phyloP scores from a whole-genome alignment of 2,888 invertebrate species.

The Coenonympha arcania region DNA sequence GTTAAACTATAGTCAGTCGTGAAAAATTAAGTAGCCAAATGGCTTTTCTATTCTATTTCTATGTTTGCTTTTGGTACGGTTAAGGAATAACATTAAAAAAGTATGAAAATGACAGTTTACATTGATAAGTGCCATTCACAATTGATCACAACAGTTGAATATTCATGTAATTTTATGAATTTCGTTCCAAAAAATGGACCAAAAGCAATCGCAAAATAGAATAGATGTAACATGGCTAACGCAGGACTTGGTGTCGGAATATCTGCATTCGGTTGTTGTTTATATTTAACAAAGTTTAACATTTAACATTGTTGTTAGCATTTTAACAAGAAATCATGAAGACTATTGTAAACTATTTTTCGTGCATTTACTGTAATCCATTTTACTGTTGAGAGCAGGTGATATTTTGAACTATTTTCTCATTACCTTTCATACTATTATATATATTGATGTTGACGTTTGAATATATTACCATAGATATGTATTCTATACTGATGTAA shows the following conservation, averaged over 20 bases:
- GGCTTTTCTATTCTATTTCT: no score
- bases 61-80: no score
- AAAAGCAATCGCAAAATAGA: no score
- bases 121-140: no score
- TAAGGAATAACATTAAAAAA: no score
- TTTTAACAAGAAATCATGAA: slow-evolving; percentile 47
- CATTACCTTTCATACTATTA: slow-evolving; percentile 33
- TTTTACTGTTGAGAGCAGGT: slow-evolving; percentile 67
- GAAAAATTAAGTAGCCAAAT: no score
- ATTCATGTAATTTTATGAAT: no score
- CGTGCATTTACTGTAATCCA: slow-evolving; percentile 73
- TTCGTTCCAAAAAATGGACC: no score
- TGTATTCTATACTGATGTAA: slow-evolving; percentile 33
- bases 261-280: slow-evolving; percentile 51
- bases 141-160: no score
- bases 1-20: slow-evolving; percentile 14
- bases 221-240: no score
- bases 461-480: slow-evolving; percentile 51
- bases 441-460: slow-evolving; percentile 41
- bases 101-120: no score
- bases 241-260: slow-evolving; percentile 22
- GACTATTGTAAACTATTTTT: slow-evolving; percentile 69
- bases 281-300: slow-evolving; percentile 49
- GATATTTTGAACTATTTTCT: slow-evolving; percentile 66
- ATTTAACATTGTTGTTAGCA: slow-evolving; percentile 47